Percentiles rank a stretch among this genome's conserved stretches.
Conservation (phyloP, 2,888 invertebrate genomes). For the Pediacus dermestoides region DNA sequence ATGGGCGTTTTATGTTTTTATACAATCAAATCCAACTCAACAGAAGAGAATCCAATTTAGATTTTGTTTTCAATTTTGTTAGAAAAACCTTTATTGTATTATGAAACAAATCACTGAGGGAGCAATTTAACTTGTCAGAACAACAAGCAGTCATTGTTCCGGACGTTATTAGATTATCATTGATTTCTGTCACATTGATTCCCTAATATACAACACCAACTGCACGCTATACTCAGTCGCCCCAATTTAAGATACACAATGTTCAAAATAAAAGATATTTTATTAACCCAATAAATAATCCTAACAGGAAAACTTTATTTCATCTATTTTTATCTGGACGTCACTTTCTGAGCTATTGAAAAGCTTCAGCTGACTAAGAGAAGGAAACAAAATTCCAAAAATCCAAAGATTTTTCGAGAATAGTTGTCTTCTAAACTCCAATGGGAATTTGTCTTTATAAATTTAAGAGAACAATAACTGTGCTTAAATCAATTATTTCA, state of each 20-base stretch:
- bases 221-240: too few relatives aligned
- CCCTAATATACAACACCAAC: constrained; percentile 19
- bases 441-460: neutral
- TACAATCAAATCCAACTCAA: constrained; percentile 45
- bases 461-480: too few relatives aligned
- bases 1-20: constrained; percentile 50
- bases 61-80: constrained; percentile 41
- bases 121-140: constrained; percentile 38
- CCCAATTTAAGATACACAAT: too few relatives aligned
- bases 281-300: too few relatives aligned
- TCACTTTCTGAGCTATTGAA: too few relatives aligned
- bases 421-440: constrained; percentile 12
- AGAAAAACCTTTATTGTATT: constrained; percentile 39
- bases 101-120: constrained; percentile 36
- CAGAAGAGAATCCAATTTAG: constrained; percentile 41
- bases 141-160: constrained; percentile 39
- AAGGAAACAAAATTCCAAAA: constrained; percentile 13
- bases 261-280: too few relatives aligned
- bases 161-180: constrained; percentile 44
- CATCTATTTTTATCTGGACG: too few relatives aligned
- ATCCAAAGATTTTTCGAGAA: too few relatives aligned
- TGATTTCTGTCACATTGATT: constrained; percentile 43
- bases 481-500: too few relatives aligned
- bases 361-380: constrained; percentile 13
- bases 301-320: too few relatives aligned